Percentiles rank a stretch among this genome's conserved stretches.
Evolutionary conservation across 1,140 invertebrate genomes (phyloP).

Genomic region (Eufriesea mexicana): DNA sequence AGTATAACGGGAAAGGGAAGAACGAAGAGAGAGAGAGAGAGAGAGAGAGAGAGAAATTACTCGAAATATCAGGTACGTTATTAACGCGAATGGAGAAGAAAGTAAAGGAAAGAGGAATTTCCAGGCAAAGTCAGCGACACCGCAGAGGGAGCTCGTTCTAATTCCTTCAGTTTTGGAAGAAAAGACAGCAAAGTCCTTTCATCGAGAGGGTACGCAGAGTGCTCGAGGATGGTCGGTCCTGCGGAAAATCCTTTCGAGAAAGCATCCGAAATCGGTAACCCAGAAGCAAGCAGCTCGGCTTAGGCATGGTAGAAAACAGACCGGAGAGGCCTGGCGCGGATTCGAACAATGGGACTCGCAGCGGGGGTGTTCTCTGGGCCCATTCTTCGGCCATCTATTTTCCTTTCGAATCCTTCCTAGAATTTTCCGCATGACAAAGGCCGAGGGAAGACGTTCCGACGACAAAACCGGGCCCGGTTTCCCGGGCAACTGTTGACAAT

Average conservation of each 20-base stretch:
- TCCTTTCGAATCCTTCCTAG: constrained; percentile 75
- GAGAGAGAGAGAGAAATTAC: no score
- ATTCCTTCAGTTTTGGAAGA: not conserved
- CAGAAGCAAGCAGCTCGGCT: constrained; percentile 7
- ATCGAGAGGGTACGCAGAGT: not conserved
- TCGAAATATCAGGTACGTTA: no score
- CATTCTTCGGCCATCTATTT: constrained; percentile 51
- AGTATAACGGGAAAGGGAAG: no score
- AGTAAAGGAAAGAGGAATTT: not conserved
- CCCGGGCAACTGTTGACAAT: constrained; percentile 54
- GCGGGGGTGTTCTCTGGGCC: constrained; percentile 59
- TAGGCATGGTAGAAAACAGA: constrained; percentile 19
- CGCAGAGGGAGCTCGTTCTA: not conserved
- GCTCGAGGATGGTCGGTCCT: not conserved
- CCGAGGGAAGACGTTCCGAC: constrained; percentile 43
- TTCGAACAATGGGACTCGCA: constrained; percentile 71
- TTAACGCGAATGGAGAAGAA: not conserved
- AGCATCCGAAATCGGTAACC: constrained; percentile 18
- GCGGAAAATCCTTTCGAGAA: constrained; percentile 54
- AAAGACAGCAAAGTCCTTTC: not conserved
- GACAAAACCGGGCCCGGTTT: not conserved
- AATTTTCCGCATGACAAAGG: constrained; percentile 76
- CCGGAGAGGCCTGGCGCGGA: constrained; percentile 45
- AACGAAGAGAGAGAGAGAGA: no score
- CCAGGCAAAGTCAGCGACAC: not conserved